A percentile compares a stretch with the other conserved stretches of the same genome.
phyloP scores from a whole-genome alignment of 1,140 invertebrate species.

The Formica exsecta region DNA sequence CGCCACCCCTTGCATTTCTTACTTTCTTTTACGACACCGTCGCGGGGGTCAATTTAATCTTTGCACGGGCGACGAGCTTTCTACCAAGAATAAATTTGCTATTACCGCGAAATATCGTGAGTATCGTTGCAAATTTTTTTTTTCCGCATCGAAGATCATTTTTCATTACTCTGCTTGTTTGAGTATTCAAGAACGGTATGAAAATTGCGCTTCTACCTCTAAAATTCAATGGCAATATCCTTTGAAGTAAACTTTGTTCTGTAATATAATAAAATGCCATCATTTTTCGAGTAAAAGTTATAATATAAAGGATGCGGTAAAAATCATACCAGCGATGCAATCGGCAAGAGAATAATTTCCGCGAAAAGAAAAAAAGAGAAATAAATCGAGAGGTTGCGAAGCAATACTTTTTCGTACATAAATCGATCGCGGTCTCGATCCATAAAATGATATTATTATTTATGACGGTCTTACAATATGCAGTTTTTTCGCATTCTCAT shows the following conservation, averaged over 20 bases:
- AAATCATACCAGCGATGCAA: constrained; percentile 5
- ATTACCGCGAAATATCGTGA: constrained; percentile 34
- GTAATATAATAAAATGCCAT: constrained; percentile 40
- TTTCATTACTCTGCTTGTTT: constrained; percentile 13
- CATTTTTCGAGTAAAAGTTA: constrained; percentile 5
- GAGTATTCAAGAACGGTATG: constrained; percentile 14
- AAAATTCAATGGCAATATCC: constrained; percentile 52
- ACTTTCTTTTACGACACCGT: constrained; percentile 40
- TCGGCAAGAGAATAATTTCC: constrained; percentile 27
- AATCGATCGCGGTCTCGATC: neutral
- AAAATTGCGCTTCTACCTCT: constrained; percentile 17
- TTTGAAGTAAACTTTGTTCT: constrained; percentile 40
- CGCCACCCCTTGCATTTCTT: constrained; percentile 28
- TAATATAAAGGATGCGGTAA: constrained; percentile 12
- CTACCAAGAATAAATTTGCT: constrained; percentile 60
- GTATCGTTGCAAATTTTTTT: constrained; percentile 15
- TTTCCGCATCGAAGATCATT: constrained; percentile 7
- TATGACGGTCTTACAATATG: constrained; percentile 11
- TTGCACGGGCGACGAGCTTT: constrained; percentile 2
- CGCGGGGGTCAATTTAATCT: constrained; percentile 61
- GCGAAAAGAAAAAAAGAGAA: neutral
- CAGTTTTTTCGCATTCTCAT: neutral
- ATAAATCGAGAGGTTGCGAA: constrained; percentile 15
- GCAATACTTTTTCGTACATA: constrained; percentile 29
- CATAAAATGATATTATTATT: constrained; percentile 24